Conservation (phyloP, 1,140 invertebrate species). For the Neodiprion lecontei region DNA sequence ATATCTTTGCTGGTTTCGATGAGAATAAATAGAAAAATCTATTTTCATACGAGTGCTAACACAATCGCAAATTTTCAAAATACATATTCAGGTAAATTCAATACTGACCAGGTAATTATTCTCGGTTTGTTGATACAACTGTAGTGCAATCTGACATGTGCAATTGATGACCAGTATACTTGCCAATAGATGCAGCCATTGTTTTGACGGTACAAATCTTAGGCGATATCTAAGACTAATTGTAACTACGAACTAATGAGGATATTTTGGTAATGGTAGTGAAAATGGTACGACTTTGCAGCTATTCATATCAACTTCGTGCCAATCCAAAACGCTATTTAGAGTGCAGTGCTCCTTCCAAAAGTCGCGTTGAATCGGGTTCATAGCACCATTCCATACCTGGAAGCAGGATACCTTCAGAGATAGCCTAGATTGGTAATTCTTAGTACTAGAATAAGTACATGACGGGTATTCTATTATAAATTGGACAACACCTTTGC, state of each 20-base stretch:
- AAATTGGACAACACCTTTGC: conserved; percentile 41
- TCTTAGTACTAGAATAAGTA: conserved; percentile 3
- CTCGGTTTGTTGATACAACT: too few species aligned
- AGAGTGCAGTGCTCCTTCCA: conserved; percentile 40
- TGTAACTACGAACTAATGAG: background rate
- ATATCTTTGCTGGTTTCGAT: too few species aligned
- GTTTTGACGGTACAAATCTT: too few species aligned
- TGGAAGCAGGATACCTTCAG: conserved; percentile 25
- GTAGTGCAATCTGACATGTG: too few species aligned
- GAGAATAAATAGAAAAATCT: too few species aligned
- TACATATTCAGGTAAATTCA: too few species aligned
- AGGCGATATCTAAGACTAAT: too few species aligned
- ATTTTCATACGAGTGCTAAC: too few species aligned
- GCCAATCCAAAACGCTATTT: conserved; percentile 34
- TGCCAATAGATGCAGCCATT: too few species aligned
- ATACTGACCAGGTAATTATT: too few species aligned
- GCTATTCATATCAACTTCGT: conserved; percentile 39
- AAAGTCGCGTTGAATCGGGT: conserved; percentile 37
- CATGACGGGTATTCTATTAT: conserved; percentile 4
- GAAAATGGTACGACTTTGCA: conserved; percentile 40
- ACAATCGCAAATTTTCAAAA: too few species aligned
- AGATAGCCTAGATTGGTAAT: conserved; percentile 9
- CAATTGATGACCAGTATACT: too few species aligned
- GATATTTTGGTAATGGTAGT: conserved; percentile 44
- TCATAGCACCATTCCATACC: conserved; percentile 46